These are phyloP conservation scores for Myotis findleyi DNA, from an alignment of 2,797 vertebrate genomes.

Conservation along the genomic window DNA sequence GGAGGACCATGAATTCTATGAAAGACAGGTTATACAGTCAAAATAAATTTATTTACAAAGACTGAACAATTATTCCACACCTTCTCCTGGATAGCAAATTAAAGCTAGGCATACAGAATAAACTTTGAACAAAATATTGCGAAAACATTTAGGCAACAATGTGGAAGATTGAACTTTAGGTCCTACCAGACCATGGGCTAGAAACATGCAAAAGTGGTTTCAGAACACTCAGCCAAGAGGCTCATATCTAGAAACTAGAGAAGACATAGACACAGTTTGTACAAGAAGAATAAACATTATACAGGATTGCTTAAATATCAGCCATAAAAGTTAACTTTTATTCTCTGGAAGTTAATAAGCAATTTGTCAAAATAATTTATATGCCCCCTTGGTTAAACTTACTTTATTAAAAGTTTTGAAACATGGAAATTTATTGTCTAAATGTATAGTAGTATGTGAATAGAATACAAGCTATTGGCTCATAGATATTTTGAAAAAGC, in stretches of 20 bases:
- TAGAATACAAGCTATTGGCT: neutral
- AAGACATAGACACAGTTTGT: neutral
- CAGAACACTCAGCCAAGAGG: neutral
- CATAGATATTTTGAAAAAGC: neutral
- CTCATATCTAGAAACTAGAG: neutral
- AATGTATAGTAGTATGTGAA: neutral
- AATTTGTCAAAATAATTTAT: neutral
- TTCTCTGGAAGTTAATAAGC: neutral
- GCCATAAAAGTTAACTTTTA: neutral
- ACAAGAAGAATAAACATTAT: neutral
- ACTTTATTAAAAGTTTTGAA: neutral
- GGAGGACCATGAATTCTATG: neutral
- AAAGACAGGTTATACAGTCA: neutral
- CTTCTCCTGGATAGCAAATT: neutral
- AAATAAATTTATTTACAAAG: neutral
- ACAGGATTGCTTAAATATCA: neutral
- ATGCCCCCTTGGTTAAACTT: neutral
- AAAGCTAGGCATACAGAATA: neutral
- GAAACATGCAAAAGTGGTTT: neutral
- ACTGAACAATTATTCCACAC: neutral
- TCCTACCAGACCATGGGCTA: neutral
- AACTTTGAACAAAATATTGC: conserved; percentile 1
- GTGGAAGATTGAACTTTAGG: neutral
- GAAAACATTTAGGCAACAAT: neutral
- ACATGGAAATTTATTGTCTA: neutral